phyloP scores from a whole-genome alignment of 2,888 invertebrate genomes.

The Drosophila dives region DNA sequence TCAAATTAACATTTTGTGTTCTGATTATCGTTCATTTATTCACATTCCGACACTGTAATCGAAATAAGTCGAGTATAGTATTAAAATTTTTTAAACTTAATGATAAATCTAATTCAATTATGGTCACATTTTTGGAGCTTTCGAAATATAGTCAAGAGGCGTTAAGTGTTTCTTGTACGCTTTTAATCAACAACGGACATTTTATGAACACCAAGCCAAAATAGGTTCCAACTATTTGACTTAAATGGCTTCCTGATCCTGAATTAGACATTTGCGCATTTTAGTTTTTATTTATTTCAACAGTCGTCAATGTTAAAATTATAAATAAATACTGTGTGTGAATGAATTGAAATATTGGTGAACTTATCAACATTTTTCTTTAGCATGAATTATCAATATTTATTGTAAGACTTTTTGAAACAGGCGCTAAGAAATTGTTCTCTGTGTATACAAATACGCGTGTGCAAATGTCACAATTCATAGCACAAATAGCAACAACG shows the following conservation, averaged over 20 bases:
- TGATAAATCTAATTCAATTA: not conserved
- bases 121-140: not conserved
- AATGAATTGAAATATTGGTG: not conserved
- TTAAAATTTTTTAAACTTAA: not conserved
- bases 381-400: constrained; percentile 47
- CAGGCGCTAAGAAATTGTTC: constrained; percentile 31
- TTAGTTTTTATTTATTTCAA: not conserved
- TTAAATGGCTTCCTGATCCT: not conserved
- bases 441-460: constrained; percentile 30
- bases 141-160: not conserved
- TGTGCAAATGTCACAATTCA: constrained; percentile 75
- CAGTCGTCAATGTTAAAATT: not conserved
- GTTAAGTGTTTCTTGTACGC: not conserved
- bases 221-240: not conserved
- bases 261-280: not conserved
- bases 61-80: constrained; percentile 8
- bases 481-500: constrained; percentile 35
- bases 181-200: not conserved
- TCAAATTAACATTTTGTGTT: constrained; percentile 65
- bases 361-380: constrained; percentile 34
- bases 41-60: constrained; percentile 38
- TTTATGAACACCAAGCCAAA: not conserved
- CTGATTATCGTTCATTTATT: constrained; percentile 49
- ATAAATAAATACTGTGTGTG: not conserved
- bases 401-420: constrained; percentile 32